phyloP scores from a whole-genome alignment of 2,113 vertebrate species.

The Notechis scutatus region DNA sequence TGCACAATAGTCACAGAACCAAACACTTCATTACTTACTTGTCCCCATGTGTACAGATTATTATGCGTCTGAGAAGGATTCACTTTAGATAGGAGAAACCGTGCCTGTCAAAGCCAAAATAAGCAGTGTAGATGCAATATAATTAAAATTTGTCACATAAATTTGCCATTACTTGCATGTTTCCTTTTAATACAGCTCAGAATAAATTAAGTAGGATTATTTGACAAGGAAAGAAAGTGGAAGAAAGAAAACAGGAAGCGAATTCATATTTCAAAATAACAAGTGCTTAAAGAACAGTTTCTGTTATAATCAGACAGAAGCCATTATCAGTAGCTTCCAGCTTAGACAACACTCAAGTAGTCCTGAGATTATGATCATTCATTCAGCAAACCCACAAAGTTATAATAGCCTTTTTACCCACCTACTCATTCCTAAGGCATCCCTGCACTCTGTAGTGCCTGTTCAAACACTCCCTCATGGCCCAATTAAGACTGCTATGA shows the following conservation, averaged over 20 bases:
- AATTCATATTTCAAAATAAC: background rate
- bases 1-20: background rate
- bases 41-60: conserved; percentile 92
- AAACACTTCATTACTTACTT: conserved; percentile 72
- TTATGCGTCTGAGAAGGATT: conserved; percentile 99
- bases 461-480: background rate
- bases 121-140: conserved; percentile 6
- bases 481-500: background rate
- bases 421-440: background rate
- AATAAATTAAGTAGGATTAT: background rate
- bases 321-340: background rate
- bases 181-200: background rate
- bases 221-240: background rate
- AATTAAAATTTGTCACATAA: background rate
- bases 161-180: background rate
- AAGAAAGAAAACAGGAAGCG: background rate
- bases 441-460: background rate
- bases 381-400: background rate
- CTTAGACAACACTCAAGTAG: background rate
- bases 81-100: conserved; percentile 96
- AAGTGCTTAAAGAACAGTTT: background rate
- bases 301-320: background rate
- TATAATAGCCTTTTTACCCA: background rate
- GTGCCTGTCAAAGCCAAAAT: conserved; percentile 74
- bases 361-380: background rate